These are phyloP conservation scores for Xylocampa areola DNA, from an alignment of 2,888 invertebrate species.

Conservation along the genomic window DNA sequence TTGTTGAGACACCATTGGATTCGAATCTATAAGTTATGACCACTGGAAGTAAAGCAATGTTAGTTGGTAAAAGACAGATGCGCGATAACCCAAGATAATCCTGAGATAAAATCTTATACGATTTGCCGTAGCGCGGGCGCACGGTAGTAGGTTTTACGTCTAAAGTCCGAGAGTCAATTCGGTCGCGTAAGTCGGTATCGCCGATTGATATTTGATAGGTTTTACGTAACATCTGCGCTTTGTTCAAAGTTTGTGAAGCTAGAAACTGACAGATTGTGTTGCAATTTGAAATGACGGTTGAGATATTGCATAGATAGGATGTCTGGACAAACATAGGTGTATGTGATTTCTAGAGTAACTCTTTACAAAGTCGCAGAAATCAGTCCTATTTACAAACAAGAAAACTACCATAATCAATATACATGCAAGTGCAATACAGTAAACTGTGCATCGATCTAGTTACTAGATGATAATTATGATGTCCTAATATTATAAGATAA, in stretches of 20 bases:
- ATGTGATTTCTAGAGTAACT: too few relatives aligned
- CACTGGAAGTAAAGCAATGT: slow-evolving; percentile 36
- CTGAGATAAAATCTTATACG: slow-evolving; percentile 81
- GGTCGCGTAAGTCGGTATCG: slow-evolving; percentile 19
- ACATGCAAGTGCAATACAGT: too few relatives aligned
- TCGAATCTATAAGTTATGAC: slow-evolving; percentile 5
- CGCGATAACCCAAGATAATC: slow-evolving; percentile 86
- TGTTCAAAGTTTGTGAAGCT: slow-evolving; percentile 27
- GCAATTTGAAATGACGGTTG: background rate
- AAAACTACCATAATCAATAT: too few relatives aligned
- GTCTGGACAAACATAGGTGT: background rate
- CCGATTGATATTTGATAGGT: slow-evolving; percentile 58
- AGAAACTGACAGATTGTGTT: slow-evolving; percentile 3
- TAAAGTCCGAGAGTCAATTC: slow-evolving; percentile 33
- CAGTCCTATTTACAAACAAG: too few relatives aligned
- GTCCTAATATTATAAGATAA: too few relatives aligned
- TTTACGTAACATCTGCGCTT: slow-evolving; percentile 47
- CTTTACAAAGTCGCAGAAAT: too few relatives aligned
- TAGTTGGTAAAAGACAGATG: slow-evolving; percentile 71
- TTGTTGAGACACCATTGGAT: slow-evolving; percentile 55
- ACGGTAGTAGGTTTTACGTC: slow-evolving; percentile 62
- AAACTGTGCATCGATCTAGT: too few relatives aligned
- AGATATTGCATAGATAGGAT: background rate
- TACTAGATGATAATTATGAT: too few relatives aligned
- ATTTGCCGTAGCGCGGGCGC: slow-evolving; percentile 80